Evolutionary conservation across 2,113 vertebrate genomes (phyloP), one percentile per base, ranked within the genome.

Genomic region (Sakesphorus luctuosus): DNA sequence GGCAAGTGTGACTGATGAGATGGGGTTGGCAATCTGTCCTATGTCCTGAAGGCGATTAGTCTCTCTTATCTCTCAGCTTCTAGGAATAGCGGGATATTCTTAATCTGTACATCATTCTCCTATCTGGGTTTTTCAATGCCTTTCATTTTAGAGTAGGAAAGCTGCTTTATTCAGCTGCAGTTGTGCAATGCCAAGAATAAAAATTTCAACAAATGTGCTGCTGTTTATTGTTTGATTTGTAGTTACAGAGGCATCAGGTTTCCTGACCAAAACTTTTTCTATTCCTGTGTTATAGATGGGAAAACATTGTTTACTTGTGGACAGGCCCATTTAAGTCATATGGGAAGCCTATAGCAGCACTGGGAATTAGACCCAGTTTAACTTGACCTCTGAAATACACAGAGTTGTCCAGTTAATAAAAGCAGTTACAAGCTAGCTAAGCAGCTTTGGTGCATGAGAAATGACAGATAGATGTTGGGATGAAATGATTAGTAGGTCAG

Each of bases 1-100:
- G 95, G 91, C 95, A 94, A 91, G 86, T 89, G 94, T 96, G 91
- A 89, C 94, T 95, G 91, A 94, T 87, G 94, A 91, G 91, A 87
- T 75, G 68, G 94, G 49, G 63, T 78, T 84, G 94, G 77, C 94
- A 94, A 59, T 75, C 94, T 94, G 91, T 83, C 80, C 76, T 67
- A 4, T 1, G 19, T 78, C 77, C 84, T 78, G 83, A 52, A 91
- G 73, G 84, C 7, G 35, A 92, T 94, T 93, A 94, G 91, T 63
- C 35, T 96, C 62, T 88, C 73, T 95, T 93, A 94, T 92, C 84
- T 84, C 68, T 89, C 53, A 44, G 84, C 77, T 92, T 29, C 66
- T 93, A 56, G 77, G 87, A 82, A 46, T 67, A 84, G 91, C 72
- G 91, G 82, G 66, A 81, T 94, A 46, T 87, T 82, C 84, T 92